A percentile compares a stretch with the other conserved stretches of the same genome.
Conservation (phyloP, 2,888 invertebrate genomes). For the Trileptium ribeirensis region DNA sequence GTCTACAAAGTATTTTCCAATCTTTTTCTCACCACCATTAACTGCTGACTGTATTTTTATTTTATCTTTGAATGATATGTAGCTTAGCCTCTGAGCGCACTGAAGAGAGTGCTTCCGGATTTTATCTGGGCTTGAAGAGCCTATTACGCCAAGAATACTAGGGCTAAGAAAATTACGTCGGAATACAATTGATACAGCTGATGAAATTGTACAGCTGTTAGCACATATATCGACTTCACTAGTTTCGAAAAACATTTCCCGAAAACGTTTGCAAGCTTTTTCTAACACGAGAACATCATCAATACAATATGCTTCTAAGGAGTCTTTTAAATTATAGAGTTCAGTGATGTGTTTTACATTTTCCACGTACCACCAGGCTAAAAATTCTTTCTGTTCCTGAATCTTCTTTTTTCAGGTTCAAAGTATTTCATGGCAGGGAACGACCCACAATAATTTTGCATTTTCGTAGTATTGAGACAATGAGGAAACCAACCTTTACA, state of each 20-base stretch:
- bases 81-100: constrained; percentile 31
- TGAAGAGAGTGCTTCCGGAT: constrained; percentile 12
- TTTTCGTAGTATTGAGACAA: constrained; percentile 22
- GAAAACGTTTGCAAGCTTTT: background rate
- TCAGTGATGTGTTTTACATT: too few relatives aligned
- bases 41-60: background rate
- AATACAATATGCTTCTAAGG: constrained; percentile 37
- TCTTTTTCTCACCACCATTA: constrained; percentile 27
- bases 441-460: background rate
- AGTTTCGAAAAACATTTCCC: constrained; percentile 1
- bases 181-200: constrained; percentile 28
- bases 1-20: constrained; percentile 31
- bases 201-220: constrained; percentile 30
- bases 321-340: too few relatives aligned
- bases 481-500: constrained; percentile 21
- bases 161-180: constrained; percentile 22
- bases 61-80: too few relatives aligned
- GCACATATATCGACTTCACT: constrained; percentile 27
- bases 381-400: background rate
- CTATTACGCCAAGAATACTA: constrained; percentile 29
- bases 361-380: too few relatives aligned
- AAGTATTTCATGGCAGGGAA: constrained; percentile 22
- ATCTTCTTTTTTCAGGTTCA: background rate
- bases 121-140: constrained; percentile 21
- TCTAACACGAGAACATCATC: constrained; percentile 32